Evolutionary conservation across 2,797 vertebrate genomes (phyloP).

Genomic region (Erpetoichthys calabaricus): DNA sequence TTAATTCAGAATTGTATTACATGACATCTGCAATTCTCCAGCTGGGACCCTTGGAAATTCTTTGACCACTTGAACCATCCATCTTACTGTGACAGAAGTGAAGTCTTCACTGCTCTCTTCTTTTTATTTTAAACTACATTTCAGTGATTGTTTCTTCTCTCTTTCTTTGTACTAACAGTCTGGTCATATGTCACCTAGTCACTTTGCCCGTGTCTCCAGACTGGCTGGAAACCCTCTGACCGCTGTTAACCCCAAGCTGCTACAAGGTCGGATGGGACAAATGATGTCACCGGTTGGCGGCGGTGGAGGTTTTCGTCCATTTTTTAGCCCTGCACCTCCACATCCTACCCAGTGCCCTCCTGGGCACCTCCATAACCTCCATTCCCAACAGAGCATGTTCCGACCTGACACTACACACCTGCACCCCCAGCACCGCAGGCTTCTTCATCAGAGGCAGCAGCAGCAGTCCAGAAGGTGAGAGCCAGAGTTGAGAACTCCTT

Average conservation of each 20-base stretch:
- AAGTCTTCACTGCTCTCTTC: too few relatives aligned
- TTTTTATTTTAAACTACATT: background rate
- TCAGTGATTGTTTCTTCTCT: background rate
- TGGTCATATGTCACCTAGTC: constrained; percentile 46
- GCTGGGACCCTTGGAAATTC: too few relatives aligned
- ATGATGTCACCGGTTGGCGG: constrained; percentile 51
- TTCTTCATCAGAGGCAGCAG: constrained; percentile 80
- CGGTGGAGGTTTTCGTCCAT: constrained; percentile 68
- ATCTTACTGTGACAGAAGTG: too few relatives aligned
- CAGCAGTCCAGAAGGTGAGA: constrained; percentile 65
- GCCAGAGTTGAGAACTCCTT: background rate
- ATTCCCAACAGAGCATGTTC: constrained; percentile 43
- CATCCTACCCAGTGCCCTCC: constrained; percentile 22
- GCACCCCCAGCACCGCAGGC: constrained; percentile 84
- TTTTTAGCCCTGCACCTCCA: constrained; percentile 62
- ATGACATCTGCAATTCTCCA: too few relatives aligned
- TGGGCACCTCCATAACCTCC: constrained; percentile 47
- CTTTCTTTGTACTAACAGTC: constrained; percentile 22
- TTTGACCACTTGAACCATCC: too few relatives aligned
- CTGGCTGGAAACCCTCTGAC: constrained; percentile 60
- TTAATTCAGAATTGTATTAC: too few relatives aligned
- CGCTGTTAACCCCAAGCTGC: constrained; percentile 47
- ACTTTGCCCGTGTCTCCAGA: constrained; percentile 49
- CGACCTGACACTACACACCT: constrained; percentile 83
- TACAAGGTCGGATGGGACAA: constrained; percentile 51